A percentile compares a stretch with the other conserved stretches of the same genome.
phyloP scores from a whole-genome alignment of 1,140 invertebrate genomes.

The Bacillus rossius region DNA sequence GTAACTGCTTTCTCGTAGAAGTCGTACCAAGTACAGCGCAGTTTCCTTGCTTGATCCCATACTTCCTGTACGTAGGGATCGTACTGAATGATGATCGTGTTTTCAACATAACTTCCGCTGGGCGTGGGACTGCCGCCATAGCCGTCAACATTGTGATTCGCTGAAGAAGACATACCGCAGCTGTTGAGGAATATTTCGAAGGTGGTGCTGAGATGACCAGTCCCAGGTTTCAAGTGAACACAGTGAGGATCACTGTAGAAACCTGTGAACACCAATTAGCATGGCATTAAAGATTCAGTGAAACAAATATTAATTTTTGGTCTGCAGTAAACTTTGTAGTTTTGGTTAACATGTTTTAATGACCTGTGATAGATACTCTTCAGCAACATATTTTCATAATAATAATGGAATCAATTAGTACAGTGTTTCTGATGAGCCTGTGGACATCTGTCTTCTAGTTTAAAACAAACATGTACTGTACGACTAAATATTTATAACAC shows the following conservation, averaged over 20 bases:
- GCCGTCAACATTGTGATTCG: conserved; percentile 72
- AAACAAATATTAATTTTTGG: not conserved
- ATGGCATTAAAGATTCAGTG: not conserved
- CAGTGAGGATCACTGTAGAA: conserved; percentile 88
- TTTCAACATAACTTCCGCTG: conserved; percentile 88
- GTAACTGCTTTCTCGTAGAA: conserved; percentile 93
- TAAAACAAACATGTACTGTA: too few relatives aligned
- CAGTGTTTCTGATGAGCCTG: too few relatives aligned
- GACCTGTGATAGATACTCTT: too few relatives aligned
- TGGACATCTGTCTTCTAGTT: too few relatives aligned
- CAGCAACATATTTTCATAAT: too few relatives aligned
- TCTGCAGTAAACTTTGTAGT: too few relatives aligned
- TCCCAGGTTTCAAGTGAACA: conserved; percentile 84
- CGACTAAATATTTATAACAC: too few relatives aligned
- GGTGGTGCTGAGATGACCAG: conserved; percentile 81
- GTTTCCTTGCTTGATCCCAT: conserved; percentile 66
- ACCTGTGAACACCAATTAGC: conserved; percentile 38
- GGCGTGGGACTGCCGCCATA: conserved; percentile 63
- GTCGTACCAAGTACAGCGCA: conserved; percentile 91
- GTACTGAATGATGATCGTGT: conserved; percentile 92
- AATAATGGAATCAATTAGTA: too few relatives aligned
- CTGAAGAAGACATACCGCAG: conserved; percentile 85
- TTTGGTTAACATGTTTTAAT: too few relatives aligned
- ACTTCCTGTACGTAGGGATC: conserved; percentile 93
- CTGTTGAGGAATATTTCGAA: conserved; percentile 90